Conservation (phyloP, 2,797 vertebrate species). For the Semaprochilodus insignis region DNA sequence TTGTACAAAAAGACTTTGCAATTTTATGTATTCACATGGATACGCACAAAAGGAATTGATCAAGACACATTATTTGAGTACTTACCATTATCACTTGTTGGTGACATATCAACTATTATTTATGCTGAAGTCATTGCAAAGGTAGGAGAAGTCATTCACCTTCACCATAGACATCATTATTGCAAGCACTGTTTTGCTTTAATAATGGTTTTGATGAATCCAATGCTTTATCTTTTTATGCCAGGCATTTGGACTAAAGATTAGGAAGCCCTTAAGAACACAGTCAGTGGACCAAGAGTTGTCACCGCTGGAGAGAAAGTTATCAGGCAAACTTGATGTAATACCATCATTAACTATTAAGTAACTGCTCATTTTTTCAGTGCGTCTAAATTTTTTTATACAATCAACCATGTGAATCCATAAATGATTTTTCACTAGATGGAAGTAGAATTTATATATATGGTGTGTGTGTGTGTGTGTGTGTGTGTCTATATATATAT, state of each 20-base stretch:
- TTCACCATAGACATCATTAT: not conserved
- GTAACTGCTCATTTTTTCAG: not conserved
- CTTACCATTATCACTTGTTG: conserved; percentile 53
- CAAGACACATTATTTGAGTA: conserved; percentile 44
- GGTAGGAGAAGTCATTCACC: conserved; percentile 25
- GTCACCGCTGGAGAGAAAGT: conserved; percentile 16
- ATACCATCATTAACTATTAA: not conserved
- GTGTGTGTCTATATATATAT: too few species aligned
- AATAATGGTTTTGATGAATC: not conserved
- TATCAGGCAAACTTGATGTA: conserved; percentile 55
- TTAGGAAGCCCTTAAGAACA: conserved; percentile 13
- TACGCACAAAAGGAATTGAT: conserved; percentile 50
- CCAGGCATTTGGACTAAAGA: conserved; percentile 54
- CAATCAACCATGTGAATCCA: too few species aligned
- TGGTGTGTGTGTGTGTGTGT: too few species aligned
- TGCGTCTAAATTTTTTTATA: too few species aligned
- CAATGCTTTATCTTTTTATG: not conserved
- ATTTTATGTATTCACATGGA: conserved; percentile 53
- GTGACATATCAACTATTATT: conserved; percentile 55
- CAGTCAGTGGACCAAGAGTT: not conserved
- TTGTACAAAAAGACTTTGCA: conserved; percentile 28
- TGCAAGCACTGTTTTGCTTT: too few species aligned
- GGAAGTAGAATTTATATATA: too few species aligned
- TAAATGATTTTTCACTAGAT: too few species aligned
- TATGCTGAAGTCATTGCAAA: conserved; percentile 52